Evolutionary conservation across 1,140 invertebrate species (phyloP).

Genomic region (Drosophila setifemur): DNA sequence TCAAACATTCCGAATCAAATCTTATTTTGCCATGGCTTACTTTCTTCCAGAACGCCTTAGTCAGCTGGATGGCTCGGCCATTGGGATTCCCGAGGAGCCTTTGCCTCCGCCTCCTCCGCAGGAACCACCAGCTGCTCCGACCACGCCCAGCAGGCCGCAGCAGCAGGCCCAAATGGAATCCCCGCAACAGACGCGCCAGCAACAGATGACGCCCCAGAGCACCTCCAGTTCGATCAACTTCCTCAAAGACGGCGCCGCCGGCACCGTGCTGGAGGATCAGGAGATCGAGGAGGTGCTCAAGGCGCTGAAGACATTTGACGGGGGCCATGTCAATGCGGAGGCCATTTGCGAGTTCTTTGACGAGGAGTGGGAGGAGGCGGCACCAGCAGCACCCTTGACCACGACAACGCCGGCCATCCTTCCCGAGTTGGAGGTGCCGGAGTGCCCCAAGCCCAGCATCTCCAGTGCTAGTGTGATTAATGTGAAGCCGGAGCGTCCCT

Average conservation of each 20-base stretch:
- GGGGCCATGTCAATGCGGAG: slow-evolving; percentile 58
- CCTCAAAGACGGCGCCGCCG: slow-evolving; percentile 54
- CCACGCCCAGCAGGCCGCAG: slow-evolving; percentile 41
- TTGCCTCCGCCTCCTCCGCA: neutral
- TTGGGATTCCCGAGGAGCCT: slow-evolving; percentile 19
- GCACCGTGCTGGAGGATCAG: slow-evolving; percentile 71
- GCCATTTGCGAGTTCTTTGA: slow-evolving; percentile 76
- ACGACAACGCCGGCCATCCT: neutral
- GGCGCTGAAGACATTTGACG: slow-evolving; percentile 76
- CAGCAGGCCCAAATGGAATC: slow-evolving; percentile 20
- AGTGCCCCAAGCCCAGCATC: slow-evolving; percentile 18
- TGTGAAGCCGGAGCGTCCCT: slow-evolving; percentile 6
- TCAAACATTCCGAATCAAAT: neutral
- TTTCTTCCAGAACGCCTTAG: slow-evolving; percentile 66
- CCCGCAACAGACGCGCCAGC: slow-evolving; percentile 10
- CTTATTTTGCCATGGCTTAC: slow-evolving; percentile 9
- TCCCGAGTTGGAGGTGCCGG: slow-evolving; percentile 5
- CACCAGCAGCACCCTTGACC: neutral
- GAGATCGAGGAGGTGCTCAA: slow-evolving; percentile 80
- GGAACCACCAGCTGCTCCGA: neutral
- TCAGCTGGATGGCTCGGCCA: slow-evolving; percentile 67
- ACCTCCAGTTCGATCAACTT: slow-evolving; percentile 58
- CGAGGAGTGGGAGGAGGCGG: slow-evolving; percentile 64
- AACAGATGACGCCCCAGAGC: slow-evolving; percentile 60
- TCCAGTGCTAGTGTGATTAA: neutral